phyloP scores from a whole-genome alignment of 2,888 invertebrate species.

The Dichetophora obliterata region DNA sequence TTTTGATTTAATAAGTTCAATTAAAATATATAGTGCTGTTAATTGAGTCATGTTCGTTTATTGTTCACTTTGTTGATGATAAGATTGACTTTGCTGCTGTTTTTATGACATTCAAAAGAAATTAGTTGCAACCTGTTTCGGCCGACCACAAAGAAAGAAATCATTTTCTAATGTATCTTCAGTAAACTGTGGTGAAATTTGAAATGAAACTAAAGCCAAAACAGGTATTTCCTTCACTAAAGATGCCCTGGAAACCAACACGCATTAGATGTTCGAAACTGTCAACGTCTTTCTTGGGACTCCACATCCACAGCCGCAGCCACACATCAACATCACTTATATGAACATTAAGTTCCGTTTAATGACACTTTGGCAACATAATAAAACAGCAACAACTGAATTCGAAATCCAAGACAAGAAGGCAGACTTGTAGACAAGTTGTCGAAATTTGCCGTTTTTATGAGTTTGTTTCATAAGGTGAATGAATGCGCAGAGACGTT shows the following conservation, averaged over 20 bases:
- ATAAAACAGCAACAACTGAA: slow-evolving; percentile 8
- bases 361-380: slow-evolving; percentile 16
- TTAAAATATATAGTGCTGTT: slow-evolving; percentile 3
- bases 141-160: not conserved
- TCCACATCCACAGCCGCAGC: not conserved
- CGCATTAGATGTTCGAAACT: slow-evolving; percentile 19
- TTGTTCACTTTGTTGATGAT: not conserved
- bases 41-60: not conserved
- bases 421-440: not conserved
- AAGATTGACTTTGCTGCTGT: not conserved
- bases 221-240: slow-evolving; percentile 5
- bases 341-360: slow-evolving; percentile 17
- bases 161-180: slow-evolving; percentile 7
- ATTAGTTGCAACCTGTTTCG: no score
- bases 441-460: slow-evolving; percentile 11
- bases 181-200: slow-evolving; percentile 13
- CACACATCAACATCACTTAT: not conserved
- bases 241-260: slow-evolving; percentile 2
- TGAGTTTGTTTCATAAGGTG: slow-evolving; percentile 13
- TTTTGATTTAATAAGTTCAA: no score
- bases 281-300: not conserved
- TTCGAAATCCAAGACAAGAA: not conserved
- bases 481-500: slow-evolving; percentile 1
- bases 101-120: not conserved
- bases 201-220: not conserved